Evolutionary conservation across 2,888 invertebrate genomes (phyloP).

Genomic region (Allolobophora icterica): DNA sequence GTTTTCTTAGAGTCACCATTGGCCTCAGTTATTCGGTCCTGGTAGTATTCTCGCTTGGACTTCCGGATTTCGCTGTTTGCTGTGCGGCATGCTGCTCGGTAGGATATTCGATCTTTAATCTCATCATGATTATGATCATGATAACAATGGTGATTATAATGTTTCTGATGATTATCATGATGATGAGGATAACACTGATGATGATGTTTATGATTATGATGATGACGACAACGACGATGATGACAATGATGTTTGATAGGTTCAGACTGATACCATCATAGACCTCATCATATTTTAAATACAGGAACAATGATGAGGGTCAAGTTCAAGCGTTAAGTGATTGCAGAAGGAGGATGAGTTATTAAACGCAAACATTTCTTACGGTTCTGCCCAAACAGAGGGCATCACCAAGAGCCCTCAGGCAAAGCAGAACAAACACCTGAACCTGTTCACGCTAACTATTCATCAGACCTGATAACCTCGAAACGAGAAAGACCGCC

Average conservation of each 20-base stretch:
- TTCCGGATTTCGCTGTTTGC: no score
- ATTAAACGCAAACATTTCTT: not conserved
- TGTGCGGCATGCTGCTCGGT: no score
- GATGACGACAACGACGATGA: no score
- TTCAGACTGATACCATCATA: not conserved
- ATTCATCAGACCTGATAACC: not conserved
- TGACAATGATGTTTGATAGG: not conserved
- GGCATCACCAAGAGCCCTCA: not conserved
- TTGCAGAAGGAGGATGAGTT: not conserved
- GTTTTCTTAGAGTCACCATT: no score
- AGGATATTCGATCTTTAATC: no score
- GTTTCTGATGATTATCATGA: no score
- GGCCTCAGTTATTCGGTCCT: no score
- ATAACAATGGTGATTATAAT: no score
- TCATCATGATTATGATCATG: no score
- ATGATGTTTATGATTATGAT: not conserved
- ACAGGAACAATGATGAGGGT: not conserved
- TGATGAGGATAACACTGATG: not conserved
- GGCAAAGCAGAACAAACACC: not conserved
- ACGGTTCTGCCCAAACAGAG: not conserved
- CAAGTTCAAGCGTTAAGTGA: not conserved
- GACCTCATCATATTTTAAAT: not conserved
- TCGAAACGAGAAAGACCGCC: not conserved
- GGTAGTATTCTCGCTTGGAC: no score
- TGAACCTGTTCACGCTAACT: not conserved